Evolutionary conservation across 2,113 vertebrate genomes (phyloP), one percentile per base, ranked within the genome.

Genomic region (Pholis gunnellus): DNA sequence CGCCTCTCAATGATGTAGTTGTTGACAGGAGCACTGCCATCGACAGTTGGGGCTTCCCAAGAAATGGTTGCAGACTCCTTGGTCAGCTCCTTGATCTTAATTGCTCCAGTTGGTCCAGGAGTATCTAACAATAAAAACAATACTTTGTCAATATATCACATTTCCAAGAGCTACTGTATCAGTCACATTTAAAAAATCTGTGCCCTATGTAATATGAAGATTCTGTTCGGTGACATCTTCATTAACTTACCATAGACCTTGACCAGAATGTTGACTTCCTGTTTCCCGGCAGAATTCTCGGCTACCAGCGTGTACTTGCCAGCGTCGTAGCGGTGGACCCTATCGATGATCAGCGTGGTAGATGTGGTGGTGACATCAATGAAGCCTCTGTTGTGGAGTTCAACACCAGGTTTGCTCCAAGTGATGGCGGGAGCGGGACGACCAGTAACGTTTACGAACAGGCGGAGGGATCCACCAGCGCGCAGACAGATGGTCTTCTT

Each of bases 1-100:
- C 98, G 97, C 84, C 97, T 97, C 92, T 99, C 98, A 80, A 99
- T 95, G 17, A 99, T 97, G 13, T 96, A 99, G 88, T 99, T 99
- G 83, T 94, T 99, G 77, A 99, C 97, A 18, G 97, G 98, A 44
- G 98, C 98, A 27, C 98, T 97, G 9, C 98, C 98, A 6, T 99
- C 98, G 83, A 98, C 96, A 15, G 90, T 80, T 68, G 98, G 97
- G 57, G 97, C 96, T 75, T 99, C 98, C 98, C 98, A 99, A 52
- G 96, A 95, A 89, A 99, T 97, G 60, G 95, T 96, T 85, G 96
- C 96, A 84, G 96, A 97, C 48, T 99, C 97, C 90, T 95, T 97
- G 66, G 96, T 97, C 46, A 96, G 95, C 79, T 99, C 98, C 78
- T 99, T 99, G 72, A 99, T 93, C 92, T 89, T 97, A 78, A 99